These are phyloP conservation scores for Sarcophaga carnaria DNA, from an alignment of 2,888 invertebrate genomes.

Conservation along the genomic window DNA sequence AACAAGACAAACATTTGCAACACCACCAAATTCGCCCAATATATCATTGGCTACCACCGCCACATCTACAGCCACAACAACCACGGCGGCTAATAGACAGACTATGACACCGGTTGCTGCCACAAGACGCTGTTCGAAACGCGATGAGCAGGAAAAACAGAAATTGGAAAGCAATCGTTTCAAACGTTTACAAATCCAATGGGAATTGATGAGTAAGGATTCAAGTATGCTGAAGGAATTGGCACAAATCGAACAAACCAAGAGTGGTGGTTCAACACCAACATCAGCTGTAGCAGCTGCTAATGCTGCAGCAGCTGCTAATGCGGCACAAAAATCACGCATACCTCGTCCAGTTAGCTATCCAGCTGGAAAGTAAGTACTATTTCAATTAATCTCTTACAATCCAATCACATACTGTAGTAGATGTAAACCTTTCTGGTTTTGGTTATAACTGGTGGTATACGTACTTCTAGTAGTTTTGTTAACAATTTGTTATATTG, in stretches of 20 bases:
- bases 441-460: neutral
- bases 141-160: conserved; percentile 78
- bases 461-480: neutral
- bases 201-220: conserved; percentile 82
- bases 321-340: conserved; percentile 78
- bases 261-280: conserved; percentile 81
- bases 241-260: conserved; percentile 79
- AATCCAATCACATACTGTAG: neutral
- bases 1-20: conserved; percentile 82
- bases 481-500: neutral
- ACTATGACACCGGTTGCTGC: conserved; percentile 65
- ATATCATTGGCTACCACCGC: conserved; percentile 83
- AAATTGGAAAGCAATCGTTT: conserved; percentile 82
- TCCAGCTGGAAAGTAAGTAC: conserved; percentile 81
- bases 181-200: conserved; percentile 81
- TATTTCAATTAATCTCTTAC: neutral
- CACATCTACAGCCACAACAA: conserved; percentile 49
- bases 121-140: conserved; percentile 71
- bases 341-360: conserved; percentile 82
- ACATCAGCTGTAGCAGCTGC: conserved; percentile 76
- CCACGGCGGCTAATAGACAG: conserved; percentile 49
- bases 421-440: neutral
- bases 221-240: conserved; percentile 81
- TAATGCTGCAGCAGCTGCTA: conserved; percentile 72
- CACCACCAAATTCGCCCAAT: conserved; percentile 90